These are phyloP conservation scores for Caenorhabditis latens DNA, from an alignment of 1,140 invertebrate species.

Conservation along the genomic window DNA sequence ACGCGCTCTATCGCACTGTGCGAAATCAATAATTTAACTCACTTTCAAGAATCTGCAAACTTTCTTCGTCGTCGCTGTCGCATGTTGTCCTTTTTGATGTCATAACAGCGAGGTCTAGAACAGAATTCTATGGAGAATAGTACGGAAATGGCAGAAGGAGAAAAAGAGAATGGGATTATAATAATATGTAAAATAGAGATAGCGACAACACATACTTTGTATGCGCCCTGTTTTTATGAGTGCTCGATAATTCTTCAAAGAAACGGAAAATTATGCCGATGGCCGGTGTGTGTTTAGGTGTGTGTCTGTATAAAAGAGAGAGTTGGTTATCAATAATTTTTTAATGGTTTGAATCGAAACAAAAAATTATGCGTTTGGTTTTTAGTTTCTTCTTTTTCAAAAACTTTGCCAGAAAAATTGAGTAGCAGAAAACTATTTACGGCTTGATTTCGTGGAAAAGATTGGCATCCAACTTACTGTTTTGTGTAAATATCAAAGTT, in stretches of 20 bases:
- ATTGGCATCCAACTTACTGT: too few species aligned
- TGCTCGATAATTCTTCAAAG: slow-evolving; percentile 18
- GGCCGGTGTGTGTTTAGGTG: neutral
- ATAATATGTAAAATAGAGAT: slow-evolving; percentile 46
- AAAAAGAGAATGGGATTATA: slow-evolving; percentile 25
- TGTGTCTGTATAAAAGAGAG: too few species aligned
- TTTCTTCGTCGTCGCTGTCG: neutral
- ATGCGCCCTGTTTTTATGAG: slow-evolving; percentile 2
- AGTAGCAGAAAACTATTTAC: too few species aligned
- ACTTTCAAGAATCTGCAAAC: slow-evolving; percentile 16
- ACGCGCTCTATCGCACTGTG: neutral
- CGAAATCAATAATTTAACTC: neutral
- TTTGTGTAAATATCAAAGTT: too few species aligned
- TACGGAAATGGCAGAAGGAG: neutral
- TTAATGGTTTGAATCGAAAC: too few species aligned
- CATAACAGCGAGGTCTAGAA: neutral
- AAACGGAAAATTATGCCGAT: slow-evolving; percentile 5
- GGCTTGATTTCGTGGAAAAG: too few species aligned
- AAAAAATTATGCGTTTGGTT: too few species aligned
- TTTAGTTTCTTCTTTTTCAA: too few species aligned
- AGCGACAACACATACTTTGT: neutral
- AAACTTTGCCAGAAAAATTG: too few species aligned
- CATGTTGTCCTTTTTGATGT: neutral
- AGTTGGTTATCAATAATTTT: too few species aligned
- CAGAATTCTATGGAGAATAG: neutral